Evolutionary conservation across 2,888 invertebrate genomes (phyloP).

Genomic region (Latrodectus elegans): DNA sequence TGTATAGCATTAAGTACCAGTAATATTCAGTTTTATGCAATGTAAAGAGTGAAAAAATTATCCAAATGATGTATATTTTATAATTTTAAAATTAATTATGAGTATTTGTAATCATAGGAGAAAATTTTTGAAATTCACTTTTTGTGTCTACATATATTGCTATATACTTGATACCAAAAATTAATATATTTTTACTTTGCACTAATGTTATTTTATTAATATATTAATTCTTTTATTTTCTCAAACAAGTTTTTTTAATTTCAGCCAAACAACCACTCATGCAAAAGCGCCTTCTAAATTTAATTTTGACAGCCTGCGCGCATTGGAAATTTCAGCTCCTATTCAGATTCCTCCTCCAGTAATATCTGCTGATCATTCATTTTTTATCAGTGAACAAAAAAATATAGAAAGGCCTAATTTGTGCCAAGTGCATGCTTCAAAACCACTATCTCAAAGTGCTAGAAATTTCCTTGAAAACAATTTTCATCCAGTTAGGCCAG

Average conservation of each 20-base stretch:
- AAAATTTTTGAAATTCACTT: no score
- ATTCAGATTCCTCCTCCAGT: slow-evolving; percentile 80
- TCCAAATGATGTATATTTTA: no score
- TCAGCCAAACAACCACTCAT: slow-evolving; percentile 70
- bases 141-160: no score
- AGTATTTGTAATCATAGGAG: no score
- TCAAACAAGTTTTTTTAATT: slow-evolving; percentile 9
- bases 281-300: slow-evolving; percentile 70
- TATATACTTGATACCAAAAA: no score
- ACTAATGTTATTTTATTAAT: background rate
- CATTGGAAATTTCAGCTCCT: slow-evolving; percentile 85
- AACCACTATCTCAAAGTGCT: slow-evolving; percentile 57
- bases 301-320: slow-evolving; percentile 67
- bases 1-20: no score
- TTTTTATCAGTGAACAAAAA: background rate
- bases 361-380: background rate
- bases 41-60: no score
- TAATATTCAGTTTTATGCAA: no score
- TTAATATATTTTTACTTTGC: background rate
- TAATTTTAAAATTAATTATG: no score
- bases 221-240: background rate
- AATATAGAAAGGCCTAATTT: slow-evolving; percentile 15
- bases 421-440: slow-evolving; percentile 57
- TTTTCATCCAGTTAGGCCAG: slow-evolving; percentile 60
- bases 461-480: slow-evolving; percentile 21